Conservation (phyloP, 2,888 invertebrate species). For the Antitype chi region DNA sequence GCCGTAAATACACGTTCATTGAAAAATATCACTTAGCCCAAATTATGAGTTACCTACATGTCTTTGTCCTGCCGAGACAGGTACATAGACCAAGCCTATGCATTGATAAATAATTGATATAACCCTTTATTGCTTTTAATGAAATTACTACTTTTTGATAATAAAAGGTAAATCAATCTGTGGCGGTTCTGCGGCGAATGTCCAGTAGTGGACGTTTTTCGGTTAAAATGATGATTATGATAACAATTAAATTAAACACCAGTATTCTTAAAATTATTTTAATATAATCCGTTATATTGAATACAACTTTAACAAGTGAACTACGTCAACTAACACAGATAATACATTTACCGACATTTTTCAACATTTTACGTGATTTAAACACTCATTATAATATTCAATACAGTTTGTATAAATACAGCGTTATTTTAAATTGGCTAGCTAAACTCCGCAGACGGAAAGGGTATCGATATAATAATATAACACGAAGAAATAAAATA, state of each 20-base stretch:
- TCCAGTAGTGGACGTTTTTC: too few species aligned
- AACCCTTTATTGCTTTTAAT: background rate
- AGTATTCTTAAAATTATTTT: slow-evolving; percentile 35
- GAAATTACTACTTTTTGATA: background rate
- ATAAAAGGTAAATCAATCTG: too few species aligned
- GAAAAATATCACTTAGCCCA: too few species aligned
- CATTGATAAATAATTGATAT: background rate
- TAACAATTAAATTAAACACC: background rate
- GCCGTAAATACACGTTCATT: too few species aligned
- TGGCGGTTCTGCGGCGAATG: too few species aligned
- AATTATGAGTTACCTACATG: background rate
- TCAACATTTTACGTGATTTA: slow-evolving; percentile 44
- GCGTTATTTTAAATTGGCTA: too few species aligned
- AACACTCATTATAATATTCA: slow-evolving; percentile 34
- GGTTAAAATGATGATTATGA: background rate
- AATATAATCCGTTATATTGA: slow-evolving; percentile 63
- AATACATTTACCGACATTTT: slow-evolving; percentile 37
- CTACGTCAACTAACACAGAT: slow-evolving; percentile 72
- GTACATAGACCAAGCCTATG: background rate
- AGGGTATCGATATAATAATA: too few species aligned
- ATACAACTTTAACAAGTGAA: slow-evolving; percentile 75
- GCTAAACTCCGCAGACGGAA: too few species aligned
- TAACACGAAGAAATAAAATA: too few species aligned
- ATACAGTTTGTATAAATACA: background rate
- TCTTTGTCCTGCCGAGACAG: background rate